phyloP scores from a whole-genome alignment of 2,797 vertebrate species.

The Cyclopterus lumpus region DNA sequence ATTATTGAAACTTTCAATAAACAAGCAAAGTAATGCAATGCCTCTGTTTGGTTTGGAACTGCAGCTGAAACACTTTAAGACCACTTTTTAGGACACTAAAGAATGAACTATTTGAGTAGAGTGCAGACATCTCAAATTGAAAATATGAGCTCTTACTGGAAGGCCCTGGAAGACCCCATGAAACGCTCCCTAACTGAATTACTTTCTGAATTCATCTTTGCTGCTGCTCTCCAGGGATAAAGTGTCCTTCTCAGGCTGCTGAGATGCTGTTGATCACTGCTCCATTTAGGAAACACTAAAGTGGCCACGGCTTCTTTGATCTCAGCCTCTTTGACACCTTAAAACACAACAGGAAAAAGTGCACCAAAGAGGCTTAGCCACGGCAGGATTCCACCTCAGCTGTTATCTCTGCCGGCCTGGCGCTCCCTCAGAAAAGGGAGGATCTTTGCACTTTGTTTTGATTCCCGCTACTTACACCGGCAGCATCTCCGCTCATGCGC shows the following conservation, averaged over 20 bases:
- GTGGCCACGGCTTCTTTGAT: slow-evolving; percentile 64
- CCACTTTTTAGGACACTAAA: slow-evolving; percentile 56
- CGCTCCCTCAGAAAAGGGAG: slow-evolving; percentile 54
- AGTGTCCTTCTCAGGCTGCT: not conserved
- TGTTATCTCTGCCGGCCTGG: slow-evolving; percentile 73
- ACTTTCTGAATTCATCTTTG: slow-evolving; percentile 52
- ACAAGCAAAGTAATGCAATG: slow-evolving; percentile 73
- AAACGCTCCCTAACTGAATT: slow-evolving; percentile 56
- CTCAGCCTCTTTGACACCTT: slow-evolving; percentile 69
- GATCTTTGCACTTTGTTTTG: slow-evolving; percentile 75
- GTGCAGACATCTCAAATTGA: slow-evolving; percentile 59
- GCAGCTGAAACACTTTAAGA: slow-evolving; percentile 54
- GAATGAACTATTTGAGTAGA: slow-evolving; percentile 57
- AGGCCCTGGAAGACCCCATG: slow-evolving; percentile 65
- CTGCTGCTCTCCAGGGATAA: slow-evolving; percentile 23
- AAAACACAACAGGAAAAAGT: slow-evolving; percentile 57
- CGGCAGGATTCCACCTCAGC: slow-evolving; percentile 60
- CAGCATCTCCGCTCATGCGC: slow-evolving; percentile 76
- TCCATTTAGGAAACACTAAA: slow-evolving; percentile 41
- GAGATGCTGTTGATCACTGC: slow-evolving; percentile 52
- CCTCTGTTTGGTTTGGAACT: slow-evolving; percentile 70
- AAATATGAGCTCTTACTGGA: slow-evolving; percentile 68
- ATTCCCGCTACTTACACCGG: slow-evolving; percentile 71
- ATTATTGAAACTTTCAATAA: slow-evolving; percentile 76
- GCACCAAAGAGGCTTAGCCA: slow-evolving; percentile 47